phyloP scores from a whole-genome alignment of 1,140 invertebrate genomes.

The Leptoteleia sp. region DNA sequence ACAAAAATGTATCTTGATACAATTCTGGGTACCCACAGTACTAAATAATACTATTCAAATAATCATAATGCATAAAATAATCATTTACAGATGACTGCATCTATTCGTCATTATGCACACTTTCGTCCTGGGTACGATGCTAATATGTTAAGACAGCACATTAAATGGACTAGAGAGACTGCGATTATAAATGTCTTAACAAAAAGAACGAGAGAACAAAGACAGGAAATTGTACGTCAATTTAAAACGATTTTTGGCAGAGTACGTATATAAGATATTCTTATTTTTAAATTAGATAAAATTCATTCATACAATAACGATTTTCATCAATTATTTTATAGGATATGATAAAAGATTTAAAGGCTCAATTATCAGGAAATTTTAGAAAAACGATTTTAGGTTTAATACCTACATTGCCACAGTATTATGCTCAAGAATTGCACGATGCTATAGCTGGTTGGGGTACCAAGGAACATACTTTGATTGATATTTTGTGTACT shows the following conservation, averaged over 20 bases:
- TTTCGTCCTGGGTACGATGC: too few relatives aligned
- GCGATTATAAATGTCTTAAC: conserved; percentile 90
- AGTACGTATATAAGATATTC: conserved; percentile 77
- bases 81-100: too few relatives aligned
- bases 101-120: too few relatives aligned
- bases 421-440: conserved; percentile 94
- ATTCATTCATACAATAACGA: too few relatives aligned
- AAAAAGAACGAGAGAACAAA: conserved; percentile 87
- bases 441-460: conserved; percentile 91
- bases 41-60: too few relatives aligned
- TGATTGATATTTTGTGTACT: conserved; percentile 85
- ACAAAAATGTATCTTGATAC: too few relatives aligned
- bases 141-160: too few relatives aligned
- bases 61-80: too few relatives aligned
- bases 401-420: conserved; percentile 91
- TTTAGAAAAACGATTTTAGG: conserved; percentile 93
- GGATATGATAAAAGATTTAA: conserved; percentile 89
- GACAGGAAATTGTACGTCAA: conserved; percentile 86
- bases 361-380: conserved; percentile 92
- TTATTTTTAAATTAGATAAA: too few relatives aligned
- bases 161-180: too few relatives aligned
- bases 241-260: conserved; percentile 93
- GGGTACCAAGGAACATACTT: conserved; percentile 92
- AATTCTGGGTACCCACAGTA: too few relatives aligned
- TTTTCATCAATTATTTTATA: too few relatives aligned